phyloP scores from a whole-genome alignment of 2,113 vertebrate genomes.

The Jacana jacana region DNA sequence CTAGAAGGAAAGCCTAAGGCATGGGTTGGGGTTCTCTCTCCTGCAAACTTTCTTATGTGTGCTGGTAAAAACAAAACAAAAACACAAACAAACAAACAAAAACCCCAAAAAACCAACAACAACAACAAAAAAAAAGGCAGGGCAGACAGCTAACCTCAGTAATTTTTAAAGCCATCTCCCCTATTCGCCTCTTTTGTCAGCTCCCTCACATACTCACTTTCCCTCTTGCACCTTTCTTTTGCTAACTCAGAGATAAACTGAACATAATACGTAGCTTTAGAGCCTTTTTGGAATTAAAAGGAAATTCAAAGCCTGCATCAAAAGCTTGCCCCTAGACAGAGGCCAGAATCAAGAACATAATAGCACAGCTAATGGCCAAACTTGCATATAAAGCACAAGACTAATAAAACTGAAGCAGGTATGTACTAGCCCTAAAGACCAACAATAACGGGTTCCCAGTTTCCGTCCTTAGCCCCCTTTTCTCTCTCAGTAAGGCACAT shows the following conservation, averaged over 20 bases:
- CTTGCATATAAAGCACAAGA: background rate
- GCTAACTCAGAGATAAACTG: background rate
- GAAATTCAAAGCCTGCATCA: background rate
- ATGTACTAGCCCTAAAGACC: background rate
- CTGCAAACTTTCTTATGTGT: fast-evolving
- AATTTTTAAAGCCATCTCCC: background rate
- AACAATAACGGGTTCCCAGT: background rate
- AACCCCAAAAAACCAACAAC: too few relatives aligned
- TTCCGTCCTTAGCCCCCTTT: background rate
- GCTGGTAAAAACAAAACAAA: background rate
- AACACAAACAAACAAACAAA: too few relatives aligned
- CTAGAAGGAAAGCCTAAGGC: background rate
- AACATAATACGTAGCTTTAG: background rate
- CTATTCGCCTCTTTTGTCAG: background rate
- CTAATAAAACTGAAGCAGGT: background rate
- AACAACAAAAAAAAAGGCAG: too few relatives aligned
- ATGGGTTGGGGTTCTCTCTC: background rate
- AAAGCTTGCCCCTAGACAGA: background rate
- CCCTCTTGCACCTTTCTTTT: background rate
- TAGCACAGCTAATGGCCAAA: background rate
- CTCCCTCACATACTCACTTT: background rate
- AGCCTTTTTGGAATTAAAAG: background rate
- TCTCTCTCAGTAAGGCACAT: background rate
- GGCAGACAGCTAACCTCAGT: background rate
- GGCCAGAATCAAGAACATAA: background rate